Conservation (phyloP, 92 coral and sea anemone genomes). For the Porites cylindrica region DNA sequence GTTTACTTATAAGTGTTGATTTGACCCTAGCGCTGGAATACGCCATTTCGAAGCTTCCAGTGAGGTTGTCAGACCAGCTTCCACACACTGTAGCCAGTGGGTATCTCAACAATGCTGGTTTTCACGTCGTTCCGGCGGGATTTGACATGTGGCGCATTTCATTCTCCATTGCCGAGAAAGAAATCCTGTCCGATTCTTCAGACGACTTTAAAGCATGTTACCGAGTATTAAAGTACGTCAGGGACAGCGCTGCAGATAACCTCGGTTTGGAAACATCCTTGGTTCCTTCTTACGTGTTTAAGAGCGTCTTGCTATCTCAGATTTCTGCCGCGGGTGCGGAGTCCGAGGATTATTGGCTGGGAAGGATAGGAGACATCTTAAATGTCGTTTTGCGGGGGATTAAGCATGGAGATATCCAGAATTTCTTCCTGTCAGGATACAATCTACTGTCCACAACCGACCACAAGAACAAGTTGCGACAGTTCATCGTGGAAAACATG, state of each 20-base stretch:
- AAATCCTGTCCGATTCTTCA: background rate
- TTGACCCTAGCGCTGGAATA: conserved; percentile 14
- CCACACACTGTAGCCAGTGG: background rate
- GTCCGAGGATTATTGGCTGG: background rate
- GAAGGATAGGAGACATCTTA: background rate
- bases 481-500: conserved; percentile 19
- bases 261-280: conserved; percentile 4
- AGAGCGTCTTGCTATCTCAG: background rate
- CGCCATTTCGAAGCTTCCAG: conserved; percentile 19
- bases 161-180: conserved; percentile 7
- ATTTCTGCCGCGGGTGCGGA: background rate
- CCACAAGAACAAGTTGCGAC: conserved; percentile 21
- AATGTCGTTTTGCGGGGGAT: background rate
- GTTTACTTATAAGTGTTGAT: conserved; percentile 9
- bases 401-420: background rate
- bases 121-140: conserved; percentile 32
- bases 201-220: conserved; percentile 16
- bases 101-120: background rate
- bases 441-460: conserved; percentile 2
- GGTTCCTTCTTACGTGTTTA: conserved; percentile 30
- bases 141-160: conserved; percentile 23
- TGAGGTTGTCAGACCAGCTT: background rate
- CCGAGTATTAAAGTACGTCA: background rate
- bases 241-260: background rate
- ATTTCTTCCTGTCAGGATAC: background rate